Percentiles rank a stretch among this genome's conserved stretches.
These are phyloP conservation scores for Euglossa dilemma DNA, from an alignment of 1,140 invertebrate species.

Conservation along the genomic window DNA sequence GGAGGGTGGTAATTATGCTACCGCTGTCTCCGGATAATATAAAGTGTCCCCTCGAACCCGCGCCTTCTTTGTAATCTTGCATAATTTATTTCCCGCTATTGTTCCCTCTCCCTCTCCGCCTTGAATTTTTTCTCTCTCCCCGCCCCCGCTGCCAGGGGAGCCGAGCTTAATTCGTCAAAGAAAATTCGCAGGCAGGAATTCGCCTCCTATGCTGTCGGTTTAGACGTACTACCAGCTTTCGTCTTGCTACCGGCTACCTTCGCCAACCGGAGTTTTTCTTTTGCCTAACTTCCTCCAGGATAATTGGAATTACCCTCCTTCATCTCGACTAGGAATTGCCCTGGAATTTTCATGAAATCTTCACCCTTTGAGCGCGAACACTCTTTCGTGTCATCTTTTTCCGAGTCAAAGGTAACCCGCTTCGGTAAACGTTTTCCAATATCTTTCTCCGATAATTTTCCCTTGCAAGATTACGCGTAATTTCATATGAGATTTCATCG, in stretches of 20 bases:
- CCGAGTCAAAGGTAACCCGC: neutral
- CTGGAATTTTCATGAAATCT: constrained; percentile 23
- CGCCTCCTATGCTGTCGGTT: neutral
- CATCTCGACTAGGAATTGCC: neutral
- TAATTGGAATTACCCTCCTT: neutral
- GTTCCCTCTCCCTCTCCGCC: constrained; percentile 62
- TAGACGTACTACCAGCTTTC: neutral
- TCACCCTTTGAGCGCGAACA: neutral
- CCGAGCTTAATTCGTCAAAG: constrained; percentile 60
- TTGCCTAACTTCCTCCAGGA: neutral
- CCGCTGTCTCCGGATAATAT: constrained; percentile 70
- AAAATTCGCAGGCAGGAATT: constrained; percentile 61
- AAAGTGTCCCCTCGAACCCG: constrained; percentile 62
- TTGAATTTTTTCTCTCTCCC: constrained; percentile 51
- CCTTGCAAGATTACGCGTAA: too few species aligned
- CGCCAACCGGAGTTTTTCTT: constrained; percentile 10
- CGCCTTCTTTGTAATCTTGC: constrained; percentile 69
- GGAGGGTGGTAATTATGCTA: constrained; percentile 66
- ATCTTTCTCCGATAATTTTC: too few species aligned
- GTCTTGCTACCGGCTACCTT: neutral
- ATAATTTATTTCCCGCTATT: constrained; percentile 71
- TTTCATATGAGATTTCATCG: too few species aligned
- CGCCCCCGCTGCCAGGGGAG: constrained; percentile 1
- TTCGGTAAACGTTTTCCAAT: too few species aligned
- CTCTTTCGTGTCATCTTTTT: neutral